Percentiles rank a stretch among this genome's conserved stretches.
phyloP scores from a whole-genome alignment of 2,888 invertebrate species.

The Mycalesis mineus region DNA sequence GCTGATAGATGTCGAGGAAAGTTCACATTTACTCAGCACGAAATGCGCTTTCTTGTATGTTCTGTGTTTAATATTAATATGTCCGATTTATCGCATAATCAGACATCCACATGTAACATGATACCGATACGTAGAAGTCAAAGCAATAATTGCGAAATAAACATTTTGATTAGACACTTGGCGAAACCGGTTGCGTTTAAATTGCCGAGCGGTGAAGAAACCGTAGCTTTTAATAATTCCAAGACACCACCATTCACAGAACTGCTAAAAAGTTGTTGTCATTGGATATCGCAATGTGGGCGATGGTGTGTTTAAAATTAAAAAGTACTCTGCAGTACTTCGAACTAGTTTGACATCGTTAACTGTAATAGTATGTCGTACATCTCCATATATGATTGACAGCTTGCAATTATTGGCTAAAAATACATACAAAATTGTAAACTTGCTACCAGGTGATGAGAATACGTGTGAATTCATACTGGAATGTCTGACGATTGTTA shows the following conservation, averaged over 20 bases:
- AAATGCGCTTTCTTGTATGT: too few relatives aligned
- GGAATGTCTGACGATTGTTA: not conserved
- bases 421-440: slow-evolving; percentile 19
- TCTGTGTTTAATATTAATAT: too few relatives aligned
- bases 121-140: not conserved
- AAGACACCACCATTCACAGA: slow-evolving; percentile 8
- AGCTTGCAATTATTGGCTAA: slow-evolving; percentile 13
- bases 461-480: not conserved
- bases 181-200: not conserved
- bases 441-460: slow-evolving; percentile 17
- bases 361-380: slow-evolving; percentile 16
- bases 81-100: too few relatives aligned
- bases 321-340: slow-evolving; percentile 7
- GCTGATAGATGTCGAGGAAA: too few relatives aligned
- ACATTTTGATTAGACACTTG: slow-evolving; percentile 1
- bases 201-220: slow-evolving; percentile 1
- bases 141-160: not conserved
- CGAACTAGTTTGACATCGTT: slow-evolving; percentile 11
- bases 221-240: slow-evolving; percentile 7
- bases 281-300: slow-evolving; percentile 14
- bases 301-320: slow-evolving; percentile 14
- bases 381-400: slow-evolving; percentile 19
- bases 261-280: slow-evolving; percentile 13
- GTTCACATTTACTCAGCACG: too few relatives aligned
- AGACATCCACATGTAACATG: not conserved